These are phyloP conservation scores for Scaptomyza tumidula DNA, from an alignment of 2,888 invertebrate species.

Conservation along the genomic window DNA sequence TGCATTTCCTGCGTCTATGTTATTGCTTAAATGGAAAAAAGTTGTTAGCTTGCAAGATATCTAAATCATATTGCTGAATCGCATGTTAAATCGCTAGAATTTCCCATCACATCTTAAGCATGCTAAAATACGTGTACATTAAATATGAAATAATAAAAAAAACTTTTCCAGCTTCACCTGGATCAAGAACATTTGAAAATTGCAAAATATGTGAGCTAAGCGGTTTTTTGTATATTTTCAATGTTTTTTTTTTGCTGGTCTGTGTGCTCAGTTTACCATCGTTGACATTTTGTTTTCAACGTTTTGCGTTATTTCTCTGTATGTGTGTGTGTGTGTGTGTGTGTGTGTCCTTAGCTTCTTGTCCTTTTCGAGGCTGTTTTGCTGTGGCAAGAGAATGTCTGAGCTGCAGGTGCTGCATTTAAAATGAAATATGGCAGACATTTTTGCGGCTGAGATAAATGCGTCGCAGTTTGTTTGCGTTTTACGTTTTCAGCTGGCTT, in stretches of 20 bases:
- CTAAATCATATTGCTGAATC: too few relatives aligned
- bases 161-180: neutral
- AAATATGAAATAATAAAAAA: neutral
- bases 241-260: neutral
- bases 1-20: too few relatives aligned
- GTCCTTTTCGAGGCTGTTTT: slow-evolving; percentile 10
- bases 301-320: slow-evolving; percentile 22
- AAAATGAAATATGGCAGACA: slow-evolving; percentile 76
- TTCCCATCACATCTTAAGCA: too few relatives aligned
- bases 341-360: slow-evolving; percentile 9
- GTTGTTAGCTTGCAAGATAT: too few relatives aligned
- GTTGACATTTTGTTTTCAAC: slow-evolving; percentile 72
- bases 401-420: slow-evolving; percentile 75
- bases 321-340: slow-evolving; percentile 23
- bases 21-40: too few relatives aligned
- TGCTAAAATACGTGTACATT: too few relatives aligned
- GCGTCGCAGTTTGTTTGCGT: slow-evolving; percentile 68
- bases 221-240: neutral
- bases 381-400: slow-evolving; percentile 28
- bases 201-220: neutral
- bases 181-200: slow-evolving; percentile 7
- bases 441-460: slow-evolving; percentile 75
- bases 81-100: too few relatives aligned
- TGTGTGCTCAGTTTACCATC: slow-evolving; percentile 51
- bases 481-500: slow-evolving; percentile 47